phyloP scores from a whole-genome alignment of 2,113 vertebrate genomes.

The Irena cyanogastra region DNA sequence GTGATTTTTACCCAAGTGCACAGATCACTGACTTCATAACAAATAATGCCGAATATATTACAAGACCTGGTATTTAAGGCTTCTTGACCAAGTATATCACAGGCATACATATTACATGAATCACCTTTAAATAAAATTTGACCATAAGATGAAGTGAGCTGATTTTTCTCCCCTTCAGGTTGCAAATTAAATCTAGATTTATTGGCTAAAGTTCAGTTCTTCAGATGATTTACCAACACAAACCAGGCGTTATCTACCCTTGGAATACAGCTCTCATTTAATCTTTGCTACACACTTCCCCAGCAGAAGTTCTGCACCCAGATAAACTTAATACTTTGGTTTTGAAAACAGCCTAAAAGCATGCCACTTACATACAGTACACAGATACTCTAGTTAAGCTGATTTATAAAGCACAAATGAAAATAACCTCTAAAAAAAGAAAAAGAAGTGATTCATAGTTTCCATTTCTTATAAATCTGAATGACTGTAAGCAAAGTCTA shows the following conservation, averaged over 20 bases:
- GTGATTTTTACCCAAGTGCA: neutral
- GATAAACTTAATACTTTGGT: neutral
- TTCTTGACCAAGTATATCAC: neutral
- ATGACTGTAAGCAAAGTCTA: neutral
- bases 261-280: neutral
- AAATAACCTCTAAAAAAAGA: neutral
- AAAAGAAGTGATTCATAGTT: neutral
- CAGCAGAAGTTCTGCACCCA: neutral
- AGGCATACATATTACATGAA: neutral
- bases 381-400: neutral
- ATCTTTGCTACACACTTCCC: neutral
- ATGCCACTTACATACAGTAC: neutral
- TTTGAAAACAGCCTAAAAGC: neutral
- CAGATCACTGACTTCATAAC: neutral
- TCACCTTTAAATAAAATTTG: neutral
- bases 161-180: neutral
- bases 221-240: neutral
- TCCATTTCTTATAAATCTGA: neutral
- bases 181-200: neutral
- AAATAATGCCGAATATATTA: neutral
- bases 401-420: neutral
- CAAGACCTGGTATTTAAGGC: neutral
- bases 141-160: neutral
- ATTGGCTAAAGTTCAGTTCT: neutral
- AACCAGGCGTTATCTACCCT: neutral